Base-by-base conservation (phyloP, 2,888 invertebrate species). In the Heliconius hortense region DNA sequence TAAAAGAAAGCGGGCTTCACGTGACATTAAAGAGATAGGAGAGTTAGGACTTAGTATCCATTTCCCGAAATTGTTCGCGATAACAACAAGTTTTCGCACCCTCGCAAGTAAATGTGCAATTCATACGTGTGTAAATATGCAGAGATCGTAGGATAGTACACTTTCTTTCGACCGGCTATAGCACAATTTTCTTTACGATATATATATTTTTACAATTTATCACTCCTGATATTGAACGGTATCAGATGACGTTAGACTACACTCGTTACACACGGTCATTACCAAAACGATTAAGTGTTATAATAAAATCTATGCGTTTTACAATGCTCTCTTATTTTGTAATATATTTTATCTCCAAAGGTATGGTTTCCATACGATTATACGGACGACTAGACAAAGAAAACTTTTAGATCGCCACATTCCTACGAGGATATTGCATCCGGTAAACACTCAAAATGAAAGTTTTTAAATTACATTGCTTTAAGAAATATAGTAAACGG, bases 61-160 rank as follows among this genome's bases (percentile, higher is more conserved):
- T 94, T 94, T 93, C 91, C 89, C 86, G 92, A 94, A 94, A 94
- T 94, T 94, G 89, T 91, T 90, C 86, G 85, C 93, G 94, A 94
- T 94, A 94, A 93, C 93, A 93, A 92, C 93, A 93, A 93, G 90
- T 93, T 93, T 91, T 94, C 94, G 90, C 93, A 92, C 94, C 93
- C 93, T 93, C 92, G 86, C 87, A 84, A 88, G 90, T 89, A 93
- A 94, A 93, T 92, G 93, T 90, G 93, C 91, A 91, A 91, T 93
- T 93, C 93, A 93, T 93, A 90, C 87, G 89, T 90, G 91, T 89
- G 89, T 89, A 90, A 91, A 90, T 87, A 85, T 84, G n/a, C 39
- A 62, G 13, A 21, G 56, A 43, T 74, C 66, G 48, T n/a, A 35
- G 39, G 77, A 74, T 85, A 66, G 11, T 74, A 53, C 3, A 73